These are phyloP conservation scores for Drosophila basisetae DNA, from an alignment of 2,888 invertebrate species.

Conservation along the genomic window DNA sequence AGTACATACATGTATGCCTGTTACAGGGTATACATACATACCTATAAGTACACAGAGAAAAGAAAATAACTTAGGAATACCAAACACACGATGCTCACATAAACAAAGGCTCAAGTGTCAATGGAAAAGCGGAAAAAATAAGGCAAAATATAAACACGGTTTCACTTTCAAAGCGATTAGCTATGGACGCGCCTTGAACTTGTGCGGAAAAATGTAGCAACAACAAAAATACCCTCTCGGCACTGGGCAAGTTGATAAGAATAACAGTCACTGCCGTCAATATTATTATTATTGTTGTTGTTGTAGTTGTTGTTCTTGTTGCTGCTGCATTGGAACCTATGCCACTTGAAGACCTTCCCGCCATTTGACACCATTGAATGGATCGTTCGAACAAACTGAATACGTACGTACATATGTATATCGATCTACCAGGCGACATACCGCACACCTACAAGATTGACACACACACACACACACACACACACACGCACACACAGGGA, in stretches of 20 bases:
- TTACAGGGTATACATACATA: constrained; percentile 33
- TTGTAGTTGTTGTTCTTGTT: constrained; percentile 5
- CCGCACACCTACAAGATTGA: constrained; percentile 58
- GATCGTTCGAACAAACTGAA: constrained; percentile 27
- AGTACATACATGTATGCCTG: neutral
- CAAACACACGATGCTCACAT: constrained; percentile 51
- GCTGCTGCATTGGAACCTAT: constrained; percentile 4
- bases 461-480: constrained; percentile 22
- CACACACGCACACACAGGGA: neutral
- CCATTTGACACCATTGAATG: constrained; percentile 68
- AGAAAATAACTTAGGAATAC: constrained; percentile 31
- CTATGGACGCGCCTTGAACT: constrained; percentile 70
- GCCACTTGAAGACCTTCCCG: constrained; percentile 63
- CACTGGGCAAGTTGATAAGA: constrained; percentile 56
- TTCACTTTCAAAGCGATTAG: constrained; percentile 82
- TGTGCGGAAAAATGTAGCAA: constrained; percentile 58
- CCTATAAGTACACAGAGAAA: neutral
- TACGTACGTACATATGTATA: neutral
- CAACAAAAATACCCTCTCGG: neutral
- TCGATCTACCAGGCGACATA: constrained; percentile 65
- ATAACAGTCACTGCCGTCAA: constrained; percentile 42
- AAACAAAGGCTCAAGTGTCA: constrained; percentile 66
- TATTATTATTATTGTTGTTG: neutral
- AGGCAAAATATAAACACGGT: constrained; percentile 78
- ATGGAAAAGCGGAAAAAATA: constrained; percentile 66